Base-by-base conservation (phyloP, 2,888 invertebrate genomes). In the Torymus aiolomorphi region DNA sequence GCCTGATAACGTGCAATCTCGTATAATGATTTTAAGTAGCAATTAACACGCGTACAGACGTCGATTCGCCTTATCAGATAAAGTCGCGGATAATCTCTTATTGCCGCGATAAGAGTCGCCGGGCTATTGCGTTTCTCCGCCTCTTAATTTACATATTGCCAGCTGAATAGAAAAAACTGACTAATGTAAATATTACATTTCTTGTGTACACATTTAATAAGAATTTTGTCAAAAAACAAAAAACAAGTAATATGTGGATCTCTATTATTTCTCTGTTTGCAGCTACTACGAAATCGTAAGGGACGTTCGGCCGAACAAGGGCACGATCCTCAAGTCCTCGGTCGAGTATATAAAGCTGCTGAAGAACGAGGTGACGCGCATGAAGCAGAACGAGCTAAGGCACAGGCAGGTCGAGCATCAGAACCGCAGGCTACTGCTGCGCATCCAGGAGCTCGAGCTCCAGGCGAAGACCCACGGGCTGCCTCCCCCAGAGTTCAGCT, bases 251-350 rank as follows among this genome's bases (percentile, higher is more conserved):
- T n/a, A n/a, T n/a, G n/a, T n/a, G n/a, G n/a, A n/a, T n/a, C n/a
- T n/a, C n/a, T n/a, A n/a, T n/a, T n/a, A n/a, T n/a, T n/a, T n/a
- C n/a, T n/a, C 3, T 31, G 11, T 63, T 54, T 57, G n/a, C 86
- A 92, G 92, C 74, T 96, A 97, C 91, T 97, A 96, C 91, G 97
- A 97, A 86, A 95, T 97, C 66, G 96, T 97, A 3, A 92, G 97
- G 52, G 97, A 97, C 90, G 96, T 97, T 61, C 92, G 97, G 51
- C 97, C 97, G 14, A 97, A 97, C 91, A 97, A 97, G 89, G 99
- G 99, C 14, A 98, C 98, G 1, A 99, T 99, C 84, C 92, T 99
- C n/a, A 98, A 98, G 91, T 98, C 98, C 57, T 97, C 98, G 11
- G 98, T 98, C 75, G 98, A 99, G 90, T 99, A 98, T 90, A 98